Base-by-base conservation (phyloP, 1,140 invertebrate genomes). In the Ladona fulva region DNA sequence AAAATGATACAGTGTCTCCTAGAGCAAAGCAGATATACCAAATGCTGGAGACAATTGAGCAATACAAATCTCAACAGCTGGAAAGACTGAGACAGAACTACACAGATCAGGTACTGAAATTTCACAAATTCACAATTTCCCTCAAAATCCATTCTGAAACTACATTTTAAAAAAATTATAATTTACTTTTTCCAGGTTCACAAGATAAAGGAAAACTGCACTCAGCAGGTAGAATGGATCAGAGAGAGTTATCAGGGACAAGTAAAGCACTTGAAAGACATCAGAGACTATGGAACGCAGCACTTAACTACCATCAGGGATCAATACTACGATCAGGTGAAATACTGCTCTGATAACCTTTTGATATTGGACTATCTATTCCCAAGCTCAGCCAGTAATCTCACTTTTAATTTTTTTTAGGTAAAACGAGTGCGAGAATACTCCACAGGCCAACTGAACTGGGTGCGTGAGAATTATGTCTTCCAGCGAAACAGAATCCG, bases 391-490 rank as follows among this genome's bases (percentile, higher is more conserved):
- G 74, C 37, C 7, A n/a, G 11, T 25, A 73, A 75, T 74, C 76
- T 19, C 75, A 79, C 25, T 82, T 82, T 81, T 77, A 78, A 81
- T 75, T 37, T 76, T n/a, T 83, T 83, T n/a, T 84, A 93, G 92
- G 91, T 94, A 74, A 92, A 91, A 84, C 89, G 91, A 80, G 94
- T 96, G n/a, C 89, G 93, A 74, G 94, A 95, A 82, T 97, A 97
- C 84, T 96, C 94, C 11, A 93, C 92, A 5, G 89, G 90, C 78
- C 95, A 97, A 85, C 87, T 98, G 79, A 94, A 95, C 83, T 94
- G 94, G 91, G 93, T 98, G 76, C 89, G 95, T 76, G 95, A 97
- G 83, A 97, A 96, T 84, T 98, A 98, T 85, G 92, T 97, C 82
- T 95, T 95, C 88, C 96, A 98, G 86, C 89, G 96, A 19, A 94